A percentile compares a stretch with the other conserved stretches of the same genome.
Evolutionary conservation across 2,797 vertebrate species (phyloP).

Genomic region (Picus viridis): DNA sequence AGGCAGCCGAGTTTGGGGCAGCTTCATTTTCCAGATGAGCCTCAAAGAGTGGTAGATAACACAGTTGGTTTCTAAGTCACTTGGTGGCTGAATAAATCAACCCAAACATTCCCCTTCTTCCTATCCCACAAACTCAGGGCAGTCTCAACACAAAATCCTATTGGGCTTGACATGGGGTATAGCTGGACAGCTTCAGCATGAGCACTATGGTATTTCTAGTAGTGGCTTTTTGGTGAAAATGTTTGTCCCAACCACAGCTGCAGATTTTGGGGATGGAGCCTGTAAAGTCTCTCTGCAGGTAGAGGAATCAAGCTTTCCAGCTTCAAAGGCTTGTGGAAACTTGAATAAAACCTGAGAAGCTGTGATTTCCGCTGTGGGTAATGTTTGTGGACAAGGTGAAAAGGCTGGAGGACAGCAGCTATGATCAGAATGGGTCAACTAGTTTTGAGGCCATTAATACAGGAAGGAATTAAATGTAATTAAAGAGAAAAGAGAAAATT

Average conservation of each 20-base stretch:
- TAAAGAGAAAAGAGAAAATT: not conserved
- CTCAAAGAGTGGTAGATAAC: not conserved
- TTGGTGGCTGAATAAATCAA: not conserved
- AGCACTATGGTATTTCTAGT: fast-evolving
- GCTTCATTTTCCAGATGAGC: not conserved
- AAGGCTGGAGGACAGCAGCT: not conserved
- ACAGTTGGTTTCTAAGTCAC: not conserved
- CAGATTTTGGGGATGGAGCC: not conserved
- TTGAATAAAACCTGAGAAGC: not conserved
- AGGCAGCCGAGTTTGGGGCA: fast-evolving
- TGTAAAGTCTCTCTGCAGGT: not conserved
- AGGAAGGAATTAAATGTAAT: not conserved
- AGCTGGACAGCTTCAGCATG: not conserved
- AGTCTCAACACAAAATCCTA: fast-evolving
- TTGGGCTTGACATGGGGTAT: fast-evolving
- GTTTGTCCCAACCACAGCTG: not conserved
- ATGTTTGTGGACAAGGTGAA: fast-evolving
- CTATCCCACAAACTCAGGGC: not conserved
- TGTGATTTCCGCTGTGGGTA: not conserved
- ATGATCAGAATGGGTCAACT: not conserved
- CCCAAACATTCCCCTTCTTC: not conserved
- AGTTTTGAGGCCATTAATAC: not conserved
- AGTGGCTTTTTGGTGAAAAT: fast-evolving
- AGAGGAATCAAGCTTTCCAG: not conserved
- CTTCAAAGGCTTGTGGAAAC: not conserved